These are phyloP conservation scores for Enteromius argenteus DNA, from an alignment of 2,797 vertebrate species.

Conservation along the genomic window DNA sequence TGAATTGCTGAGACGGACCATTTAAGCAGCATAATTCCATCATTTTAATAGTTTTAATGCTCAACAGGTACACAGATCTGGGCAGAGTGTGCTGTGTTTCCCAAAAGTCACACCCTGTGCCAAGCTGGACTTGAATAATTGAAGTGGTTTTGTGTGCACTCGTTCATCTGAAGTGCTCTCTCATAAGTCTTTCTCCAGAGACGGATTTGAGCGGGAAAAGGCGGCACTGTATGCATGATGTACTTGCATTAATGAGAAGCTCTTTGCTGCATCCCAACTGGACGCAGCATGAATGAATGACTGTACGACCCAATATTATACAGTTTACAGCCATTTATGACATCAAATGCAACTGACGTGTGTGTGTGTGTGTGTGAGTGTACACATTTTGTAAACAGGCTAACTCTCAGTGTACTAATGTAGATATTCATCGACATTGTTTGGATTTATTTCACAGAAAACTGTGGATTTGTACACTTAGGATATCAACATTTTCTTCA, in stretches of 20 bases:
- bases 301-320: conserved; percentile 16
- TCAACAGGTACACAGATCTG: conserved; percentile 59
- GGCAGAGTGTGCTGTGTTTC: conserved; percentile 54
- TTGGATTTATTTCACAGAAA: not conserved
- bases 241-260: conserved; percentile 61
- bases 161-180: conserved; percentile 69
- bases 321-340: conserved; percentile 46
- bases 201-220: conserved; percentile 62
- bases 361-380: conserved; percentile 39
- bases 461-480: not conserved
- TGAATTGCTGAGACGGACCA: conserved; percentile 46
- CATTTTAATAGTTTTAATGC: conserved; percentile 52
- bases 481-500: not conserved
- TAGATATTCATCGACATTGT: not conserved
- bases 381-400: not conserved
- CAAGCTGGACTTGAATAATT: conserved; percentile 68
- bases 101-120: conserved; percentile 66
- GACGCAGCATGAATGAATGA: conserved; percentile 35
- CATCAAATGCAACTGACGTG: conserved; percentile 38
- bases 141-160: conserved; percentile 63
- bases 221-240: conserved; percentile 32
- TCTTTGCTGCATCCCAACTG: conserved; percentile 47
- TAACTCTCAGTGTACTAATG: not conserved
- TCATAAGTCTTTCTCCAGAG: conserved; percentile 62
- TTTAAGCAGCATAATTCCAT: conserved; percentile 52